These are phyloP conservation scores for Drosophila nigrodunni DNA, from an alignment of 1,140 invertebrate genomes.

Conservation along the genomic window DNA sequence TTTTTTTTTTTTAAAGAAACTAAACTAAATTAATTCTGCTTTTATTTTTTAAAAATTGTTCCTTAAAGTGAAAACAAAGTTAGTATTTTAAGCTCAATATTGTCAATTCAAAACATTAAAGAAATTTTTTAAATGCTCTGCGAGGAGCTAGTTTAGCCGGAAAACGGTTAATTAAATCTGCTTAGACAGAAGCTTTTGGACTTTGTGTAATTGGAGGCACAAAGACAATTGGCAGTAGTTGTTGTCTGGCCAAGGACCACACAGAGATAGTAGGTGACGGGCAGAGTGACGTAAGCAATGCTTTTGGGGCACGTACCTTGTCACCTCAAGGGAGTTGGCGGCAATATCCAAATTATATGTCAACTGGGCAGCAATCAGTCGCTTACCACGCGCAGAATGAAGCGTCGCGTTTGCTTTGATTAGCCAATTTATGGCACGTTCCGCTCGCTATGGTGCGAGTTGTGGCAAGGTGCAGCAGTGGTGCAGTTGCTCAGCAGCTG, in stretches of 20 bases:
- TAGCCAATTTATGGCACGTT: constrained; percentile 83
- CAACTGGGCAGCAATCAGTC: constrained; percentile 63
- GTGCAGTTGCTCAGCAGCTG: constrained; percentile 22
- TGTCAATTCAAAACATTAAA: no score
- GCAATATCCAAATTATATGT: constrained; percentile 61
- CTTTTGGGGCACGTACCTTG: not conserved
- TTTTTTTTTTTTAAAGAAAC: no score
- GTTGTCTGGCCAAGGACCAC: constrained; percentile 1
- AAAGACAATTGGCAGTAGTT: not conserved
- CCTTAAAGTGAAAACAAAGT: no score
- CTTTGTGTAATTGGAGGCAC: not conserved
- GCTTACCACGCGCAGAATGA: constrained; percentile 38
- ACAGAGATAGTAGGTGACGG: constrained; percentile 14
- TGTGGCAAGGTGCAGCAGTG: not conserved
- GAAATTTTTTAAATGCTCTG: no score
- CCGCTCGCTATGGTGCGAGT: constrained; percentile 41
- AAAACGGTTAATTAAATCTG: no score
- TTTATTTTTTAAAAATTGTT: no score
- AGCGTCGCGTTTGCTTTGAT: constrained; percentile 57
- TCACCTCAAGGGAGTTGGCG: constrained; percentile 28
- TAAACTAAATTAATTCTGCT: no score
- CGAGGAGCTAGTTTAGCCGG: no score
- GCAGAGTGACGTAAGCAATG: constrained; percentile 13
- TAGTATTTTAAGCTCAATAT: no score
- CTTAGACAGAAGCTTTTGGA: no score